Evolutionary conservation across 2,888 invertebrate species (phyloP).

Genomic region (Drosophila seclusa): DNA sequence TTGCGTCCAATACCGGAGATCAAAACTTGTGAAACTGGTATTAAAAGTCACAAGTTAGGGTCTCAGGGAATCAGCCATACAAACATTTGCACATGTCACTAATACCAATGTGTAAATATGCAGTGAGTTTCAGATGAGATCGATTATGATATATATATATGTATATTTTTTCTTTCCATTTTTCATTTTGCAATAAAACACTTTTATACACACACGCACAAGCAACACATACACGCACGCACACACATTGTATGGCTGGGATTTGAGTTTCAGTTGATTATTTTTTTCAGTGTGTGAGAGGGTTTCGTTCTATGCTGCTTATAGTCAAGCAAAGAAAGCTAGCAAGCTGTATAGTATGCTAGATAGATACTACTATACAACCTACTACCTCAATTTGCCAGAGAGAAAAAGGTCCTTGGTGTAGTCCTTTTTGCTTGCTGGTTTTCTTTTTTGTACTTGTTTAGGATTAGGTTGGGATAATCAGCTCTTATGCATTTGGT

Average conservation of each 20-base stretch:
- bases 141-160: slow-evolving; percentile 4
- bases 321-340: slow-evolving; percentile 85
- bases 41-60: slow-evolving; percentile 86
- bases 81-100: slow-evolving; percentile 83
- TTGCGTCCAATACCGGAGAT: slow-evolving; percentile 86
- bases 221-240: slow-evolving; percentile 17
- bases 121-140: slow-evolving; percentile 17
- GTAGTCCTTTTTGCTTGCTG: slow-evolving; percentile 62
- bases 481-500: background rate
- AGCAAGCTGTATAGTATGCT: slow-evolving; percentile 85
- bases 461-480: slow-evolving; percentile 26
- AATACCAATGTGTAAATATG: slow-evolving; percentile 66
- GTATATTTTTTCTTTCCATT: background rate
- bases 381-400: slow-evolving; percentile 86
- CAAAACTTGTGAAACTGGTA: slow-evolving; percentile 86
- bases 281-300: slow-evolving; percentile 9
- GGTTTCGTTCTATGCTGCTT: slow-evolving; percentile 70
- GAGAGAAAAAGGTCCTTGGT: slow-evolving; percentile 81
- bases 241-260: slow-evolving; percentile 55
- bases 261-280: background rate
- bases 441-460: slow-evolving; percentile 10
- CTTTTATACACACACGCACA: slow-evolving; percentile 35
- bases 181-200: slow-evolving; percentile 10
- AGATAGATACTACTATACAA: slow-evolving; percentile 85
- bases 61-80: slow-evolving; percentile 86